Evolutionary conservation across 2,888 invertebrate genomes (phyloP).

Genomic region (Molanna angustata): DNA sequence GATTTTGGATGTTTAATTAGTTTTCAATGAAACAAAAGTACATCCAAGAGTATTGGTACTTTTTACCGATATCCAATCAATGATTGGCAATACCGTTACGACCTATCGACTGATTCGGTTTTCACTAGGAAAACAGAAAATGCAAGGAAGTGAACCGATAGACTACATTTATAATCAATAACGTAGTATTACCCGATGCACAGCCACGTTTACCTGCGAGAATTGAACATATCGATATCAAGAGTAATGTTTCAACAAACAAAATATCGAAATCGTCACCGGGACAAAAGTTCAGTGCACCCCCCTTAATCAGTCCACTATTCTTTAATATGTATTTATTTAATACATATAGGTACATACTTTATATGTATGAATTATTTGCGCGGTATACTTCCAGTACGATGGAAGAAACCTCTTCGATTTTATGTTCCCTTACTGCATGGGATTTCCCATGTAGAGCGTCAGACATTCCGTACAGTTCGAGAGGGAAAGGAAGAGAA

Average conservation of each 20-base stretch:
- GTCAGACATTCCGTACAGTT: too few species aligned
- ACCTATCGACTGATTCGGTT: slow-evolving; percentile 34
- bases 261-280: too few species aligned
- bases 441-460: slow-evolving; percentile 34
- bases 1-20: too few species aligned
- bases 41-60: too few species aligned
- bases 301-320: slow-evolving; percentile 9
- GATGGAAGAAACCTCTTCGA: slow-evolving; percentile 43
- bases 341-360: too few species aligned
- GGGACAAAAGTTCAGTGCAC: too few species aligned
- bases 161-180: slow-evolving; percentile 31
- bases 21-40: slow-evolving; percentile 18
- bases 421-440: slow-evolving; percentile 50
- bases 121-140: slow-evolving; percentile 29
- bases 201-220: too few species aligned
- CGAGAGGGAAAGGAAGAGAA: too few species aligned
- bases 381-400: too few species aligned
- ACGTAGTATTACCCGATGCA: slow-evolving; percentile 1
- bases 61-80: slow-evolving; percentile 29
- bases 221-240: too few species aligned
- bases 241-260: too few species aligned
- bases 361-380: too few species aligned
- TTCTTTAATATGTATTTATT: slow-evolving; percentile 11
- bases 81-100: slow-evolving; percentile 32
- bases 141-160: slow-evolving; percentile 29